Evolutionary conservation across 64 coral and sea anemone species (phyloP), one percentile per base, ranked within the genome.

Genomic region (Montipora cactus): DNA sequence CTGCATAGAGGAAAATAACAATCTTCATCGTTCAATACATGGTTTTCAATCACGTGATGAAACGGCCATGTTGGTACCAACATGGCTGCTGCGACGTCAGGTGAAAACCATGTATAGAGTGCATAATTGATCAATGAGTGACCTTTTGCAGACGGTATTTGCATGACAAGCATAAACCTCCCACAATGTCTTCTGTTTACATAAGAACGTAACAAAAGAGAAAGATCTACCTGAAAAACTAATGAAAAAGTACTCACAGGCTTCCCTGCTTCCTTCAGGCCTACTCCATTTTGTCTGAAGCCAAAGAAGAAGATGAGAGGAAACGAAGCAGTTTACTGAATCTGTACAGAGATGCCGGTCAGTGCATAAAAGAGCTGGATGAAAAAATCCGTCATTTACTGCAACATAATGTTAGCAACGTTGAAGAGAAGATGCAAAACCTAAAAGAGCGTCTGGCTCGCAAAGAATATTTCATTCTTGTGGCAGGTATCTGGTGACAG

Each of bases 261-360:
- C 21, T 19, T 21, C 6, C 21, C 10, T 76, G 23, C 47, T 70
- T 21, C 46, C 47, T 50, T 71, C 19, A 86, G 82, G 66, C 82
- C 16, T 71, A 68, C 20, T 86, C 64, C 47, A 48, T 86, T 47
- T 86, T 86, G 66, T 49, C 82, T 16, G 44, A 86, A 0, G 82
- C 66, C 6, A 70, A 72, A 50, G 8, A 86, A 1, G 82, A 86
- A 69, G 82, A 72, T 71, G 46, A 20, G 4, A 86, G 18, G 20
- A 86, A 86, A 86, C 10, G 44, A 21, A 7, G 10, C 4, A 20
- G 20, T 3, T 72, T 86, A 18, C 6, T 47, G 7, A 2, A 20
- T 0, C 47, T 71, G 16, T 86, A 71, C 82, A 3, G 22, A 1
- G 9, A 50, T 10, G 4, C 82, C 0, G 0, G 21, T 2, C 9